These are phyloP conservation scores for Taurulus bubalis DNA, from an alignment of 2,113 vertebrate genomes.

Conservation along the genomic window DNA sequence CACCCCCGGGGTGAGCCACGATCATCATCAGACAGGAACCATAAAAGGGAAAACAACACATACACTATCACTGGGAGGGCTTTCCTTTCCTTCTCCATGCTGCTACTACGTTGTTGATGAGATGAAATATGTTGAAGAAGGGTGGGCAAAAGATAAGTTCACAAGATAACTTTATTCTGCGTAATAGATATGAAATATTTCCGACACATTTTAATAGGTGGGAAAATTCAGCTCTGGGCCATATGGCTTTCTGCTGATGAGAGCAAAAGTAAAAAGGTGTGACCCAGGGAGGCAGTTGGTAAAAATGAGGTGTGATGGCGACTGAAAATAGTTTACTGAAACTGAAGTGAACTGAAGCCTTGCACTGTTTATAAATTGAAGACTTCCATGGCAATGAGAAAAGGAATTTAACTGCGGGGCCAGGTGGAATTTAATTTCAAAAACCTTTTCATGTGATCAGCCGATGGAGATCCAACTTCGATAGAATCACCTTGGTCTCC, in stretches of 20 bases:
- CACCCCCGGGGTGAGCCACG: conserved; percentile 60
- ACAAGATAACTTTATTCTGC: conserved; percentile 18
- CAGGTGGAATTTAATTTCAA: not conserved
- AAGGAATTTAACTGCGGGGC: not conserved
- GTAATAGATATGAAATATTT: conserved; percentile 37
- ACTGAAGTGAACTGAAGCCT: conserved; percentile 18
- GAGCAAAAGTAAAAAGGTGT: conserved; percentile 42
- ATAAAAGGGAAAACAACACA: conserved; percentile 19
- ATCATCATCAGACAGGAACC: conserved; percentile 69
- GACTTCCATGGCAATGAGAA: not conserved
- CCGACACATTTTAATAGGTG: conserved; percentile 65
- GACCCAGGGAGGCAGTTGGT: conserved; percentile 35
- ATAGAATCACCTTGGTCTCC: not conserved
- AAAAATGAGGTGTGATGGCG: conserved; percentile 25
- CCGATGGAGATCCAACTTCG: not conserved
- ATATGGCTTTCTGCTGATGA: conserved; percentile 59
- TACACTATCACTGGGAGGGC: conserved; percentile 32
- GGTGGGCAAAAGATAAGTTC: not conserved
- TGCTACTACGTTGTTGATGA: conserved; percentile 29
- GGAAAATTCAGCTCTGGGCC: conserved; percentile 42
- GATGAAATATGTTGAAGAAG: conserved; percentile 21
- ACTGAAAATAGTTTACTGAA: not conserved
- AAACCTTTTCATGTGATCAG: not conserved
- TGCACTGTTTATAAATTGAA: conserved; percentile 8
- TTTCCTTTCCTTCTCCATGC: conserved; percentile 24